These are phyloP conservation scores for Choristoneura rosaceana DNA, from an alignment of 2,888 invertebrate genomes.

Conservation along the genomic window DNA sequence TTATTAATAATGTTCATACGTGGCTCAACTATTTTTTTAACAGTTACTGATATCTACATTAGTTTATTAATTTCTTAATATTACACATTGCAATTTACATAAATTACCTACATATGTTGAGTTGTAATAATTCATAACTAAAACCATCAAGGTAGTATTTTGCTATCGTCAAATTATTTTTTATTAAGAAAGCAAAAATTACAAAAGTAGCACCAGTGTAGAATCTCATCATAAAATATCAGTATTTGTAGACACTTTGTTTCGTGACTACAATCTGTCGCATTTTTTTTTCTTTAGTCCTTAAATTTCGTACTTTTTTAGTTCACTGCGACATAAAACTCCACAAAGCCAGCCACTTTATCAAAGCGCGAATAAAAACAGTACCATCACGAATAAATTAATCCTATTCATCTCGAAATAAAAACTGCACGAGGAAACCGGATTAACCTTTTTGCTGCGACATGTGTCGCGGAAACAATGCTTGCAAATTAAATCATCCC, in stretches of 20 bases:
- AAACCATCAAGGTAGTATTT: too few species aligned
- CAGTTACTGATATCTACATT: too few species aligned
- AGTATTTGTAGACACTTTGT: not conserved
- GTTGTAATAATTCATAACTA: too few species aligned
- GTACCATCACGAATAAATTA: constrained; percentile 56
- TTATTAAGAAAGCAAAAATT: too few species aligned
- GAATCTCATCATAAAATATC: too few species aligned
- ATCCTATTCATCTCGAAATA: constrained; percentile 61
- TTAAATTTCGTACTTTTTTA: not conserved
- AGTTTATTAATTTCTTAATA: too few species aligned
- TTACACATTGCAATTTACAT: too few species aligned
- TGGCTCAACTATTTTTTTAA: too few species aligned
- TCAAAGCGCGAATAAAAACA: constrained; percentile 14
- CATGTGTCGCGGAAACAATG: constrained; percentile 65
- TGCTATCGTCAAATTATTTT: too few species aligned
- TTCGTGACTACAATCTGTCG: not conserved
- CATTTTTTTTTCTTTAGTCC: not conserved
- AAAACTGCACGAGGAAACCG: constrained; percentile 57
- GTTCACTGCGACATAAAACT: constrained; percentile 18
- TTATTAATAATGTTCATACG: too few species aligned
- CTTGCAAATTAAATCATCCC: constrained; percentile 62
- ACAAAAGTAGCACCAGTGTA: too few species aligned
- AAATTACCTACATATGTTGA: too few species aligned
- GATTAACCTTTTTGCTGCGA: constrained; percentile 48
- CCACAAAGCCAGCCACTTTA: constrained; percentile 26